Evolutionary conservation across 2,797 vertebrate species (phyloP).

Genomic region (Poecilia gillii): DNA sequence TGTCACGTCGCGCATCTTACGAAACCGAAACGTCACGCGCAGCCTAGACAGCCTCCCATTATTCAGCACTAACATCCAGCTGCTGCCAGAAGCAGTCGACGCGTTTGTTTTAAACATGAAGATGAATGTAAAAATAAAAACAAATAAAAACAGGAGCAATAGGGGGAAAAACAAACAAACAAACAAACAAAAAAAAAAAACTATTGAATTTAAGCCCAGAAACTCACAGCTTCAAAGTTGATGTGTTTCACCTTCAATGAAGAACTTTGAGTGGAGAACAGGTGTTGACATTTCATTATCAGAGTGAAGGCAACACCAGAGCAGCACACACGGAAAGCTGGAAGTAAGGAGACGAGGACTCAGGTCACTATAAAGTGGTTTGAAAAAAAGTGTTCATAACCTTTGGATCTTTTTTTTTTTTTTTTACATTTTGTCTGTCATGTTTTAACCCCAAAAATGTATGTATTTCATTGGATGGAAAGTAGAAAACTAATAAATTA

Average conservation of each 20-base stretch:
- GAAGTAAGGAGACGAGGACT: background rate
- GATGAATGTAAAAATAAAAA: background rate
- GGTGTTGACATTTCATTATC: background rate
- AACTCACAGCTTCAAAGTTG: background rate
- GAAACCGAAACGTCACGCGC: background rate
- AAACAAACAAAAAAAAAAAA: background rate
- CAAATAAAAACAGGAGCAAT: background rate
- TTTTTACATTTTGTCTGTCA: no score
- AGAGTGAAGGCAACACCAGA: background rate
- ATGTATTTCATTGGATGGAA: no score
- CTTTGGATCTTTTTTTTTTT: no score
- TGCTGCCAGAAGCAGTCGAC: background rate
- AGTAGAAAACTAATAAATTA: no score
- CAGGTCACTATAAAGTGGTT: background rate
- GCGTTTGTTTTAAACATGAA: background rate
- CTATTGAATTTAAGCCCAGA: background rate
- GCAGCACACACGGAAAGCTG: background rate
- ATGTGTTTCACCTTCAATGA: background rate
- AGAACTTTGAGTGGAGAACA: background rate
- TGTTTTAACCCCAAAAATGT: no score
- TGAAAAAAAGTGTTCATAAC: no score
- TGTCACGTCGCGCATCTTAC: background rate
- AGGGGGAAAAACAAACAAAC: no score
- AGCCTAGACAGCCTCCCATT: background rate
- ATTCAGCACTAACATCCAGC: background rate